These are phyloP conservation scores for Intellagama lesueurii DNA, from an alignment of 2,797 vertebrate species.

Conservation along the genomic window DNA sequence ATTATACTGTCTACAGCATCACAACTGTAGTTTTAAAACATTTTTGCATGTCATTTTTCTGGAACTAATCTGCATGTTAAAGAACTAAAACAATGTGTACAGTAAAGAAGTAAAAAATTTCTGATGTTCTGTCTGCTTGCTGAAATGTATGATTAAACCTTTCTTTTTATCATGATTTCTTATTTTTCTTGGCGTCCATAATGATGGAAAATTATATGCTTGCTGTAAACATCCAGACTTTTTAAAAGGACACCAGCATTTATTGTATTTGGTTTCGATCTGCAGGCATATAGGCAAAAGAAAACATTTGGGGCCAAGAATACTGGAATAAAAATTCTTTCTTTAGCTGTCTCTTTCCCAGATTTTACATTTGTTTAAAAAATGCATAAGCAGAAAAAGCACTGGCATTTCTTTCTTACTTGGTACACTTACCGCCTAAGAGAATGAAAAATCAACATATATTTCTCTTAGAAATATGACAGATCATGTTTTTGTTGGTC, in stretches of 20 bases:
- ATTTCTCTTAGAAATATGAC: constrained; percentile 83
- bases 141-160: constrained; percentile 78
- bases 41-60: constrained; percentile 58
- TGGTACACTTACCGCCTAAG: constrained; percentile 74
- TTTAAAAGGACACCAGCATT: constrained; percentile 77
- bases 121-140: constrained; percentile 74
- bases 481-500: constrained; percentile 86
- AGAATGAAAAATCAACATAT: constrained; percentile 83
- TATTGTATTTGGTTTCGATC: constrained; percentile 80
- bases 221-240: constrained; percentile 77
- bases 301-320: constrained; percentile 72
- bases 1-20: constrained; percentile 29
- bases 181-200: constrained; percentile 79
- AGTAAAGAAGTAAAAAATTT: constrained; percentile 59
- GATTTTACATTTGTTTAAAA: constrained; percentile 73
- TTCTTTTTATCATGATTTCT: constrained; percentile 80
- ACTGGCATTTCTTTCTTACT: constrained; percentile 75
- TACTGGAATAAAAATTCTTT: constrained; percentile 76
- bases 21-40: not conserved
- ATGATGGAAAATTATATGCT: constrained; percentile 79
- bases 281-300: constrained; percentile 72
- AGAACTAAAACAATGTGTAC: constrained; percentile 57
- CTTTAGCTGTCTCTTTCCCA: constrained; percentile 66
- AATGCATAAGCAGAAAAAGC: constrained; percentile 75
- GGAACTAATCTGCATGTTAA: constrained; percentile 65